These are phyloP conservation scores for Lycaena phlaeas DNA, from an alignment of 2,888 invertebrate genomes.

Conservation along the genomic window DNA sequence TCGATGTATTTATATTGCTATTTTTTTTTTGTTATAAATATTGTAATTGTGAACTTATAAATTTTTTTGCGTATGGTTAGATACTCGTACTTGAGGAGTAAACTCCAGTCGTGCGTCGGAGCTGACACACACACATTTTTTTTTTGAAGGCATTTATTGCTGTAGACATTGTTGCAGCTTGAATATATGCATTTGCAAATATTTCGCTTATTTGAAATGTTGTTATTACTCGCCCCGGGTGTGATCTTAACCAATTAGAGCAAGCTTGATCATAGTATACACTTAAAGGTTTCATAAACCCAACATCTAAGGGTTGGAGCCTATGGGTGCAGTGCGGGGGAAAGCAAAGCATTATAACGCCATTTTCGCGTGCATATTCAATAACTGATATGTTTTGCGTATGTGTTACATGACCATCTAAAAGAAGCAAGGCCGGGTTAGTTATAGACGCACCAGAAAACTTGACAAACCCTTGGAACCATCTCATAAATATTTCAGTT, in stretches of 20 bases:
- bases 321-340: constrained; percentile 22
- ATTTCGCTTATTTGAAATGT: constrained; percentile 23
- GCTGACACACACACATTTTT: too few relatives aligned
- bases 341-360: constrained; percentile 20
- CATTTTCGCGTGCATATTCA: constrained; percentile 18
- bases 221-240: constrained; percentile 22
- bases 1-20: too few relatives aligned
- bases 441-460: constrained; percentile 15
- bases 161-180: constrained; percentile 24
- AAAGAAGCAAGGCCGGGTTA: constrained; percentile 14
- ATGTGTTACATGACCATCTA: constrained; percentile 20
- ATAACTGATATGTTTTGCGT: constrained; percentile 19
- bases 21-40: too few relatives aligned
- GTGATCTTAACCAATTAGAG: constrained; percentile 21
- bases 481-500: constrained; percentile 16
- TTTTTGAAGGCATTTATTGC: constrained; percentile 12
- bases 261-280: constrained; percentile 20
- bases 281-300: constrained; percentile 21
- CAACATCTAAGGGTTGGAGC: constrained; percentile 16
- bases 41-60: too few relatives aligned
- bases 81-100: too few relatives aligned
- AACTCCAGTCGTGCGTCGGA: too few relatives aligned
- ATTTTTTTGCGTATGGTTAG: too few relatives aligned
- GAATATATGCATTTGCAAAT: constrained; percentile 23
- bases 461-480: constrained; percentile 19